Percentiles rank a stretch among this genome's conserved stretches.
Evolutionary conservation across 2,888 invertebrate genomes (phyloP).

Genomic region (Holacanthella duospinosa): DNA sequence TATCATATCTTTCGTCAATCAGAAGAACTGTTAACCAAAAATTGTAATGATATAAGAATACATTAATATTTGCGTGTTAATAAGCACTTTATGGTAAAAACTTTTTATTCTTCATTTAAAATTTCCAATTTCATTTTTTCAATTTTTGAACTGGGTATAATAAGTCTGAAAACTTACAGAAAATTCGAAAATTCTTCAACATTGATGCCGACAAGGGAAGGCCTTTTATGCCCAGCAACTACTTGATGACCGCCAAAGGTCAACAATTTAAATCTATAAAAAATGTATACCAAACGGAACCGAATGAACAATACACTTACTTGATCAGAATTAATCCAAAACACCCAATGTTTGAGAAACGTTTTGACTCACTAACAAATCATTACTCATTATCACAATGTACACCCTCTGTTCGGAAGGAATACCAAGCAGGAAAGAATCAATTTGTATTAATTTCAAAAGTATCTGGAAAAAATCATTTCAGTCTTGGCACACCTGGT

Average conservation of each 20-base stretch:
- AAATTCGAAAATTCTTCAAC: background rate
- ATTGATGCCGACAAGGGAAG: background rate
- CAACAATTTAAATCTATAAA: background rate
- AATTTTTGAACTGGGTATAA: no score
- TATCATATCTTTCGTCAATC: no score
- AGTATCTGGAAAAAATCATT: conserved; percentile 1
- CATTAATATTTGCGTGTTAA: no score
- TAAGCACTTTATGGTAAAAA: no score
- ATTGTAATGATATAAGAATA: no score
- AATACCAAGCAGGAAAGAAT: background rate
- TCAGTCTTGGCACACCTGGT: background rate
- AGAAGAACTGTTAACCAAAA: no score
- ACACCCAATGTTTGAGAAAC: background rate
- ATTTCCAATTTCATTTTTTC: no score
- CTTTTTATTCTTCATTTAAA: no score
- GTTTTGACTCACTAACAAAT: background rate
- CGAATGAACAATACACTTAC: background rate
- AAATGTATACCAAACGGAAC: background rate
- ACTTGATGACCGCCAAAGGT: background rate
- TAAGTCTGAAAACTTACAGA: no score
- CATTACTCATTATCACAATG: background rate
- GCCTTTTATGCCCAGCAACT: background rate
- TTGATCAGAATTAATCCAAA: background rate
- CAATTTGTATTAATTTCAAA: background rate
- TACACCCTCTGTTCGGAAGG: background rate